Evolutionary conservation across 2,888 invertebrate species (phyloP).

Genomic region (Lapara coniferarum): DNA sequence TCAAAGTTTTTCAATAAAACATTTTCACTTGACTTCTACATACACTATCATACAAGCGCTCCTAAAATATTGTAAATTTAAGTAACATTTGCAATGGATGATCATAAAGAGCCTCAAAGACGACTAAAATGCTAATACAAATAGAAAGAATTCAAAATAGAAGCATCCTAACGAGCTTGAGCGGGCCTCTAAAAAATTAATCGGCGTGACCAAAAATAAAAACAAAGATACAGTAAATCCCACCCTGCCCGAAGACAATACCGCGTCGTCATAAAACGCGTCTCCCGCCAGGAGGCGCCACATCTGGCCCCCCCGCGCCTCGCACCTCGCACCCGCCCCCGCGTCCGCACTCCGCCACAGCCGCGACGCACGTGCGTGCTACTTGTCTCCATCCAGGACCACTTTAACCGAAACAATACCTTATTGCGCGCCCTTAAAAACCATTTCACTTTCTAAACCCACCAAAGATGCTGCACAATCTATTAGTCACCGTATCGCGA

Average conservation of each 20-base stretch:
- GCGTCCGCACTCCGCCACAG: constrained; percentile 31
- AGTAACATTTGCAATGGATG: background rate
- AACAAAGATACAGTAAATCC: constrained; percentile 77
- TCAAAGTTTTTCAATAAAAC: constrained; percentile 6
- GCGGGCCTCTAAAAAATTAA: constrained; percentile 37
- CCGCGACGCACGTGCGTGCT: constrained; percentile 78
- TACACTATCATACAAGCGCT: background rate
- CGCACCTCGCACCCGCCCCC: constrained; percentile 44
- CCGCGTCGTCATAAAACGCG: constrained; percentile 76
- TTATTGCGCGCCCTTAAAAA: constrained; percentile 57
- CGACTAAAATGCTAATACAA: background rate
- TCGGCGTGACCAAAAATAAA: constrained; percentile 71
- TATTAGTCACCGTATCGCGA: constrained; percentile 72
- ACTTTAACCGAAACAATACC: constrained; percentile 56
- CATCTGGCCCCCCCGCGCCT: constrained; percentile 49
- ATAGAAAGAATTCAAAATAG: background rate
- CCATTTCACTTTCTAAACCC: constrained; percentile 45
- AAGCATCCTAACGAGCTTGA: background rate
- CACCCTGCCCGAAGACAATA: constrained; percentile 77
- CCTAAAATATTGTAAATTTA: background rate
- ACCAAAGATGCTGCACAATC: constrained; percentile 57
- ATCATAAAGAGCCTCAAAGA: background rate
- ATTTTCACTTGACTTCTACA: constrained; percentile 2
- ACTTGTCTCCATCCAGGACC: constrained; percentile 60
- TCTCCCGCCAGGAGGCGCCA: constrained; percentile 80